Evolutionary conservation across 2,113 vertebrate genomes (phyloP), one percentile per base, ranked within the genome.

Genomic region (Alexandromys fortis): DNA sequence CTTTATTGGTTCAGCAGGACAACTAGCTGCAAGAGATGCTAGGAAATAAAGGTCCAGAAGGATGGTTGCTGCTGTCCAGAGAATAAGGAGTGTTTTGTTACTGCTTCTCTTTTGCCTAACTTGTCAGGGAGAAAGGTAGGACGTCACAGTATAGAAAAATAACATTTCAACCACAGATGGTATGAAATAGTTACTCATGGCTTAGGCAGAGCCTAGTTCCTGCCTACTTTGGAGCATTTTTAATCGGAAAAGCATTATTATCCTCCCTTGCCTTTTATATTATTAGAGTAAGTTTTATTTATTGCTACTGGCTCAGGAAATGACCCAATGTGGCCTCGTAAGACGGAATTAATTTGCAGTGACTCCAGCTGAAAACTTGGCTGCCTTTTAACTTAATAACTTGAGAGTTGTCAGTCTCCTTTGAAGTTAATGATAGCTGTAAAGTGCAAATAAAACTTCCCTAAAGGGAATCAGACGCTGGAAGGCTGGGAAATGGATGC

Each of bases 331-430:
- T 97, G 96, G 96, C 98, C 97, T 98, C 97, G 94, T 97, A 98
- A 98, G 98, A 97, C 97, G 98, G 97, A 98, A 98, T 98, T 98
- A 98, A 98, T 98, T 98, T 98, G 95, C 97, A 97, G 33, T 95
- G 97, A 98, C 97, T 98, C 97, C 89, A 97, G 79, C 89, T 97
- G 92, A 98, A 87, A 98, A 98, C 95, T 97, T 98, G 97, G 95
- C 93, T 49, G 61, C 98, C 96, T 98, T 98, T 98, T 98, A 98
- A 97, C 97, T 98, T 97, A 98, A 98, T 98, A 98, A 98, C 94
- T 97, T 95, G 96, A 97, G 95, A 98, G 97, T 96, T 97, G 94
- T 98, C 97, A 96, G 88, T 85, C 97, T 97, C 88, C 97, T 98
- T 98, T 98, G 97, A 98, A 98, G 97, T 98, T 98, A 98, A 98